A percentile compares a stretch with the other conserved stretches of the same genome.
These are phyloP conservation scores for Myotis brandtii DNA, from an alignment of 2,113 vertebrate species.

Conservation along the genomic window DNA sequence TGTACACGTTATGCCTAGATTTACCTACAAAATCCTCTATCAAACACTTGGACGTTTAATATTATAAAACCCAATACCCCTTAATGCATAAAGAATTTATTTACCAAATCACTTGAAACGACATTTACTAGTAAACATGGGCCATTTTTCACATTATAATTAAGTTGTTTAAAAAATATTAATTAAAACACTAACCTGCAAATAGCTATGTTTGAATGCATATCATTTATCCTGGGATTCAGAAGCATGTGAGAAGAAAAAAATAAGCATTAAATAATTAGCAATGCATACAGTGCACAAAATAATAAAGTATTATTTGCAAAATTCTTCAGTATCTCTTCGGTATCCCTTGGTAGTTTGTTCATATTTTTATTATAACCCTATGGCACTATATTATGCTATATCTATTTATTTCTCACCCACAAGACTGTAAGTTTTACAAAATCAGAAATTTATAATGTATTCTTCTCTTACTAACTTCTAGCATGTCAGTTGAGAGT, in stretches of 20 bases:
- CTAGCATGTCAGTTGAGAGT: not conserved
- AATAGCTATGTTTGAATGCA: not conserved
- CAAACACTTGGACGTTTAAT: not conserved
- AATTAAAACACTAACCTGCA: not conserved
- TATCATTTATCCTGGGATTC: not conserved
- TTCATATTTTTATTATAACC: not conserved
- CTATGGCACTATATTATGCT: not conserved
- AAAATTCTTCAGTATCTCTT: not conserved
- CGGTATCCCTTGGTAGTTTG: not conserved
- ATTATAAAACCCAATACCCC: not conserved
- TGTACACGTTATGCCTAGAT: not conserved
- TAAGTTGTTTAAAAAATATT: not conserved
- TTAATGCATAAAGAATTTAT: not conserved
- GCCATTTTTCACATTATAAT: not conserved
- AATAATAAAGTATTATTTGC: not conserved
- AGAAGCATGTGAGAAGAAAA: not conserved
- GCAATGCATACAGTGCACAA: not conserved
- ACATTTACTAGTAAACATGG: not conserved
- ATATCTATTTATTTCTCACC: not conserved
- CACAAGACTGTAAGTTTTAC: not conserved
- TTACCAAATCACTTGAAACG: not conserved
- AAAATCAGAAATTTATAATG: not conserved
- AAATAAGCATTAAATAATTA: not conserved
- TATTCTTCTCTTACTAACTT: not conserved
- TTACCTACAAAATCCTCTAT: not conserved